Evolutionary conservation across 2,888 invertebrate genomes (phyloP).

Genomic region (Bombylius major): DNA sequence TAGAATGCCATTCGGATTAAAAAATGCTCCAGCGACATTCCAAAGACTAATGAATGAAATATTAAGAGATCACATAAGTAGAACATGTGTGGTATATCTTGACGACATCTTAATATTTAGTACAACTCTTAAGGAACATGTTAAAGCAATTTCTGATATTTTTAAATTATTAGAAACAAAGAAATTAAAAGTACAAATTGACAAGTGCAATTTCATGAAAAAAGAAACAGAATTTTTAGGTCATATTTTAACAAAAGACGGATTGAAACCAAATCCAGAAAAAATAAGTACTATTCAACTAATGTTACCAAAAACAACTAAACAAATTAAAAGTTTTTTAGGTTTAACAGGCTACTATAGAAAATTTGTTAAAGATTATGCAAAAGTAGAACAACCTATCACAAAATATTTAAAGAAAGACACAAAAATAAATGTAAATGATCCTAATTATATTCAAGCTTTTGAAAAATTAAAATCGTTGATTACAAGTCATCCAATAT

Average conservation of each 20-base stretch:
- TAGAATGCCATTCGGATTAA: constrained; percentile 2
- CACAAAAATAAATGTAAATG: constrained; percentile 4
- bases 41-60: constrained; percentile 6
- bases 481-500: constrained; percentile 5
- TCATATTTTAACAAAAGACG: constrained; percentile 2
- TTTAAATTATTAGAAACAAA: constrained; percentile 2
- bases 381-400: constrained; percentile 3
- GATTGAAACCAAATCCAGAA: constrained; percentile 4
- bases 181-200: constrained; percentile 6
- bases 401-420: constrained; percentile 3
- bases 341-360: constrained; percentile 9
- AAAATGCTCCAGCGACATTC: constrained; percentile 2
- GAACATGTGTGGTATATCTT: constrained; percentile 4
- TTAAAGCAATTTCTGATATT: constrained; percentile 4
- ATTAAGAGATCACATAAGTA: constrained; percentile 6
- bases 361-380: constrained; percentile 6
- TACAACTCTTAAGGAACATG: constrained; percentile 7
- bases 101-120: constrained; percentile 8
- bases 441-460: constrained; percentile 15
- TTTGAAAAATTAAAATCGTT: constrained; percentile 6
- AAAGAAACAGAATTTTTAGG: constrained; percentile 6
- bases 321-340: constrained; percentile 7
- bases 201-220: constrained; percentile 7
- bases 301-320: constrained; percentile 3
- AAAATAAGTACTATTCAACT: constrained; percentile 5